These are phyloP conservation scores for Tetramorium parvispinum DNA, from an alignment of 1,140 invertebrate genomes.

Conservation along the genomic window DNA sequence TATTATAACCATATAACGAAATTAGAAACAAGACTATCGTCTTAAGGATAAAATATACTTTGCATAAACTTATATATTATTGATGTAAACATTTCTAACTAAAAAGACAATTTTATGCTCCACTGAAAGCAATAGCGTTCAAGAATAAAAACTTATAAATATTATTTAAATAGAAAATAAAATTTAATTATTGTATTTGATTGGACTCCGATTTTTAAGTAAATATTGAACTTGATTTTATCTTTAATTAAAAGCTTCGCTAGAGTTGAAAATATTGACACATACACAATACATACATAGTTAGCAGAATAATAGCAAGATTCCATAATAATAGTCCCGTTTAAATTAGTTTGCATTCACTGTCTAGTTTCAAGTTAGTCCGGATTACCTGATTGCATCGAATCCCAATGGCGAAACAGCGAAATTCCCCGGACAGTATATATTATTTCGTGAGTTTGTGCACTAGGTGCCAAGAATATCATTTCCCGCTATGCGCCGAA, in stretches of 20 bases:
- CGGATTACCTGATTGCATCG: conserved; percentile 26
- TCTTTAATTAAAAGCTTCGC: not conserved
- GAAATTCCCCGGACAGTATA: conserved; percentile 12
- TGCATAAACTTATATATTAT: no score
- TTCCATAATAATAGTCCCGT: conserved; percentile 16
- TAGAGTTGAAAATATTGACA: not conserved
- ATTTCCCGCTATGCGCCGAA: conserved; percentile 20
- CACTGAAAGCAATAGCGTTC: no score
- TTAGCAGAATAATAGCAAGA: conserved; percentile 13
- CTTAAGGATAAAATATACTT: no score
- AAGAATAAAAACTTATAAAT: no score
- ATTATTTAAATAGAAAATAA: no score
- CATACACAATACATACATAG: not conserved
- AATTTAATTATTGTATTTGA: no score
- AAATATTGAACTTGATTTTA: no score
- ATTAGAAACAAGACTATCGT: no score
- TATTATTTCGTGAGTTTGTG: not conserved
- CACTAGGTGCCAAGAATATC: conserved; percentile 42
- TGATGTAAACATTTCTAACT: no score
- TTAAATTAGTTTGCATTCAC: conserved; percentile 32
- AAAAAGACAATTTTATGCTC: no score
- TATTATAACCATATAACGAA: no score
- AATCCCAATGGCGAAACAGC: conserved; percentile 17
- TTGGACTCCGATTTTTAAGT: no score
- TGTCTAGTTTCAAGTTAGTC: conserved; percentile 21